A percentile compares a stretch with the other conserved stretches of the same genome.
phyloP scores from a whole-genome alignment of 2,113 vertebrate genomes.

The Porphyrio hochstetteri region DNA sequence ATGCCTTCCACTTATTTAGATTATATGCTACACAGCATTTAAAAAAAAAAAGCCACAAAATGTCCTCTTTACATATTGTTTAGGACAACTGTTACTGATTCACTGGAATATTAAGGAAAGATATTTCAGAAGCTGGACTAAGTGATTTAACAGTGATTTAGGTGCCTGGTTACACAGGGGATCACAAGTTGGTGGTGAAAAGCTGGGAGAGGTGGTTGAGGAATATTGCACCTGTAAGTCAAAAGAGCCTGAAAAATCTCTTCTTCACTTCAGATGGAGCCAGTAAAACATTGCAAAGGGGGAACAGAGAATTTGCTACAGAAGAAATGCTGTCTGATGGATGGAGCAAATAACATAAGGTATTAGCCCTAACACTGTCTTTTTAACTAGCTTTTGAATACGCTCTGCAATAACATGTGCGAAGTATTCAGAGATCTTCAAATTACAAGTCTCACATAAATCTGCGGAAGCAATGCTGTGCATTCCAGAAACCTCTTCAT shows the following conservation, averaged over 20 bases:
- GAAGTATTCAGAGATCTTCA: slow-evolving; percentile 19
- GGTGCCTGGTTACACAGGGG: not conserved
- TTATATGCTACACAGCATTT: not conserved
- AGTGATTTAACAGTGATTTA: not conserved
- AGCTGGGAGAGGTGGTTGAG: not conserved
- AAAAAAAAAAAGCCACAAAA: not conserved
- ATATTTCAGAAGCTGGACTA: not conserved
- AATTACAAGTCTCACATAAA: not conserved
- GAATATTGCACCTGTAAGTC: not conserved
- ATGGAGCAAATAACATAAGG: not conserved
- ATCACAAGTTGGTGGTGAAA: not conserved
- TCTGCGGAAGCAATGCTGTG: not conserved
- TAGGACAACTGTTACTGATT: not conserved
- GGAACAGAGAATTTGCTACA: not conserved
- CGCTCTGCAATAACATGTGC: not conserved
- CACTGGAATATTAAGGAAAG: not conserved
- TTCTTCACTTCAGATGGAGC: not conserved
- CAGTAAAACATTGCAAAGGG: not conserved
- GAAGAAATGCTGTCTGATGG: not conserved
- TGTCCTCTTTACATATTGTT: not conserved
- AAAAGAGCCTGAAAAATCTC: not conserved
- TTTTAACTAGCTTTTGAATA: not conserved
- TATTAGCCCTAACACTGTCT: not conserved
- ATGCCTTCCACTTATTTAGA: not conserved
- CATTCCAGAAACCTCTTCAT: slow-evolving; percentile 40